Conservation (phyloP, 2,797 vertebrate genomes). For the Jordanella pulchra region DNA sequence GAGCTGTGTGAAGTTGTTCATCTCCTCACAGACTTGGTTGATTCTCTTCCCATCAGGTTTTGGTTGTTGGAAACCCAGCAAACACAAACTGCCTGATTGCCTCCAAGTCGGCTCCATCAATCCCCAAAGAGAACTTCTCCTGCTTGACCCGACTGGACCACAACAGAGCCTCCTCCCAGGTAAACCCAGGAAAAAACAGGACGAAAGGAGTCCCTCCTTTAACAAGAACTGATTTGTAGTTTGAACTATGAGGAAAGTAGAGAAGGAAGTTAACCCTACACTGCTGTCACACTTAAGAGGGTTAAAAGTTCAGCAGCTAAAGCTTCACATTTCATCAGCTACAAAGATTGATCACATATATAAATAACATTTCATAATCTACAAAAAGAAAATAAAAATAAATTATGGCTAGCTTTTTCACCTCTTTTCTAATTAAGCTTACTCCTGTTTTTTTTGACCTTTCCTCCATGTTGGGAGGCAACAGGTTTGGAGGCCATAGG, state of each 20-base stretch:
- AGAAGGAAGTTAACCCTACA: too few relatives aligned
- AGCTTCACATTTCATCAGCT: too few relatives aligned
- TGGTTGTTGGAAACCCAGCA: constrained; percentile 96
- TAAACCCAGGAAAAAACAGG: constrained; percentile 38
- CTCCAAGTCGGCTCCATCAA: constrained; percentile 92
- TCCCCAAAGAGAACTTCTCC: constrained; percentile 98
- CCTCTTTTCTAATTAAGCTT: too few relatives aligned
- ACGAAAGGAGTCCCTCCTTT: not conserved
- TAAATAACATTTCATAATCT: not conserved
- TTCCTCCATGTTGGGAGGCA: too few relatives aligned
- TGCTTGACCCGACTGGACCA: constrained; percentile 97
- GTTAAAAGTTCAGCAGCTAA: too few relatives aligned
- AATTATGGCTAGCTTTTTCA: too few relatives aligned
- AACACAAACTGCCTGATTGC: constrained; percentile 98
- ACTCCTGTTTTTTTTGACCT: too few relatives aligned
- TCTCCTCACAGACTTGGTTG: not conserved
- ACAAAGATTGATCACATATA: not conserved
- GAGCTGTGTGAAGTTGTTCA: not conserved
- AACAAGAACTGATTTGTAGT: too few relatives aligned
- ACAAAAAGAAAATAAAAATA: not conserved
- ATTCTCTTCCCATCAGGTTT: constrained; percentile 76
- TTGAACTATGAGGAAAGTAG: too few relatives aligned
- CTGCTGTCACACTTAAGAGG: too few relatives aligned
- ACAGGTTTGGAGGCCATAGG: too few relatives aligned
- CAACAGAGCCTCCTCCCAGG: constrained; percentile 94